Evolutionary conservation across 2,888 invertebrate genomes (phyloP), one percentile per base, ranked within the genome.

Genomic region (Agrotis exclamationis): DNA sequence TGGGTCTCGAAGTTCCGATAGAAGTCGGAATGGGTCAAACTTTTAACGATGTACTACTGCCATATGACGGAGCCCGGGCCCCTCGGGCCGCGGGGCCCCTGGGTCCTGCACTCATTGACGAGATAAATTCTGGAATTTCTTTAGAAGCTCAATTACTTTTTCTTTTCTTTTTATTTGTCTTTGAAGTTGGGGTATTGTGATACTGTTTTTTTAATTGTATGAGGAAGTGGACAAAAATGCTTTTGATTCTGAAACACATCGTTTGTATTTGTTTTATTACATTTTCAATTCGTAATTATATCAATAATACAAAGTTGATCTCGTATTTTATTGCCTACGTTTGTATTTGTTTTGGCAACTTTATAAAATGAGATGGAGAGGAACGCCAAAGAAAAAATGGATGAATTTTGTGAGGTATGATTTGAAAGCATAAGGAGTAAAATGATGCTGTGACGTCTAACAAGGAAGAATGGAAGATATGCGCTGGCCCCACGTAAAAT

Each of bases 21-120:
- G 63, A 66, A 76, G 70, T 77, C 63, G 57, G 60, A 72, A 70
- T 71, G 33, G 78, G 70, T 54, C 73, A 57, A 81, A 81, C 72
- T 81, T 81, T 84, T 84, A 81, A 81, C 70, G 84, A 84, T 68
- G 84, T 71, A 69, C 63, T 39, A 45, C 54, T 24, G 47, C 57
- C 51, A 64, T 67, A 56, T 76, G 83, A 79, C 50, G 69, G 39
- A 53, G 44, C 54, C 50, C 22, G 24, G 28, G 18, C 22, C 63
- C 28, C n/a, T 3, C 45, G 39, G 11, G 39, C 11, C 2, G 2
- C 16, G 0, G n/a, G 53, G 54, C 20, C 53, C 7, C 20, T 2
- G 60, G 63, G 28, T 28, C 24, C 45, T 56, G 56, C 62, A 58
- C n/a, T 65, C 62, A 62, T 24, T 67, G 62, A 58, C 64, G 53